phyloP scores from a whole-genome alignment of 2,888 invertebrate genomes.

The Chironomus riparius region DNA sequence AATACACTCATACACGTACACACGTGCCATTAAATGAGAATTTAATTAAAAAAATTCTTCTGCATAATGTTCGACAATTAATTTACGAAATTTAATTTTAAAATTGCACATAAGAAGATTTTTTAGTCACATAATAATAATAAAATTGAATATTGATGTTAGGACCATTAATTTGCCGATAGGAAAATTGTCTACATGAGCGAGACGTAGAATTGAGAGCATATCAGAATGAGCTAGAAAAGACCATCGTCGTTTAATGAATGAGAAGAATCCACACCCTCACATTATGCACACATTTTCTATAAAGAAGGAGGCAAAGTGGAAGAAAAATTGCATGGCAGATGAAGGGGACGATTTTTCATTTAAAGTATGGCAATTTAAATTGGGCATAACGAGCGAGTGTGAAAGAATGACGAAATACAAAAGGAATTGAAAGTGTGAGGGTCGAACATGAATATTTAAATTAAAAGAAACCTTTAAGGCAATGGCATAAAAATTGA shows the following conservation, averaged over 20 bases:
- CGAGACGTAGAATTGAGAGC: neutral
- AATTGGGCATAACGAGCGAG: slow-evolving; percentile 22
- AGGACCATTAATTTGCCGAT: slow-evolving; percentile 19
- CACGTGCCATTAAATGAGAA: neutral
- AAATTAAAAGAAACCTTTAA: slow-evolving; percentile 6
- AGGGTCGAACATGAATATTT: slow-evolving; percentile 21
- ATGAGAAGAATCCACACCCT: neutral
- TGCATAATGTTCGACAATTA: slow-evolving; percentile 17
- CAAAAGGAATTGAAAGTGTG: neutral
- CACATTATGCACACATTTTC: too few relatives aligned
- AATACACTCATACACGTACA: too few relatives aligned
- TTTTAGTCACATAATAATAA: neutral
- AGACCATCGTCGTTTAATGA: neutral
- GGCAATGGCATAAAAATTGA: neutral
- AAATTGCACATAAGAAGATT: neutral
- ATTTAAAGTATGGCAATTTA: slow-evolving; percentile 26
- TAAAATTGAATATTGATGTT: slow-evolving; percentile 26
- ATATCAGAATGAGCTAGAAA: neutral
- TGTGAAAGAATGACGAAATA: neutral
- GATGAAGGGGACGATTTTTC: slow-evolving; percentile 15
- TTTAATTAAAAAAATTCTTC: slow-evolving; percentile 27
- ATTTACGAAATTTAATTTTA: slow-evolving; percentile 13
- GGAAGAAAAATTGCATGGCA: neutral
- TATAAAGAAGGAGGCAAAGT: too few relatives aligned
- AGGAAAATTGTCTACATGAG: neutral